A percentile compares a stretch with the other conserved stretches of the same genome.
These are phyloP conservation scores for Enteromius anoplus DNA, from an alignment of 2,797 vertebrate genomes.

Conservation along the genomic window DNA sequence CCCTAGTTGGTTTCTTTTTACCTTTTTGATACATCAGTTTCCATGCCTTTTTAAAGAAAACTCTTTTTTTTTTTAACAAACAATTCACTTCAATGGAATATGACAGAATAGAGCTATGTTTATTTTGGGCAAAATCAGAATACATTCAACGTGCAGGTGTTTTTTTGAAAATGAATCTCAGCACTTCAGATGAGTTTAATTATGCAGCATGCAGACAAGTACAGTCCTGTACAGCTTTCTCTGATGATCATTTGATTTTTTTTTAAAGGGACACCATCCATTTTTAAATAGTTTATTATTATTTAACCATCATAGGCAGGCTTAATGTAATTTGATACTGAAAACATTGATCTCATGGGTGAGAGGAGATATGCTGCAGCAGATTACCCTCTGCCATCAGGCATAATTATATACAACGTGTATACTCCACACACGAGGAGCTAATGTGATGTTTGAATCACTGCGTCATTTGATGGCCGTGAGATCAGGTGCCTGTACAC, in stretches of 20 bases:
- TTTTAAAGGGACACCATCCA: neutral
- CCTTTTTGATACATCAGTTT: neutral
- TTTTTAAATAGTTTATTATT: constrained; percentile 22
- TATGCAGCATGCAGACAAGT: neutral
- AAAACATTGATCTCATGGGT: constrained; percentile 36
- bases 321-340: constrained; percentile 11
- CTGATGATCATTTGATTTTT: constrained; percentile 3
- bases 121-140: neutral
- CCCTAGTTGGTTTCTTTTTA: too few species aligned
- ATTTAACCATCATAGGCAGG: constrained; percentile 4
- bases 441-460: neutral
- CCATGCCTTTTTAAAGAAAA: neutral
- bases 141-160: constrained; percentile 12
- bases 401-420: constrained; percentile 1
- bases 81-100: neutral
- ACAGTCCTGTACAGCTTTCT: neutral
- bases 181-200: constrained; percentile 11
- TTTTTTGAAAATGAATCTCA: neutral
- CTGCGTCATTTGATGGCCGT: neutral
- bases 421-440: neutral
- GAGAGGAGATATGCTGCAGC: constrained; percentile 14
- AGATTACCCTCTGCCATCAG: constrained; percentile 22
- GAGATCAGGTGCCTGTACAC: neutral
- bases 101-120: neutral
- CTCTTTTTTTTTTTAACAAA: neutral